Conservation (phyloP, 1,140 invertebrate genomes). For the Drosophila orena region DNA sequence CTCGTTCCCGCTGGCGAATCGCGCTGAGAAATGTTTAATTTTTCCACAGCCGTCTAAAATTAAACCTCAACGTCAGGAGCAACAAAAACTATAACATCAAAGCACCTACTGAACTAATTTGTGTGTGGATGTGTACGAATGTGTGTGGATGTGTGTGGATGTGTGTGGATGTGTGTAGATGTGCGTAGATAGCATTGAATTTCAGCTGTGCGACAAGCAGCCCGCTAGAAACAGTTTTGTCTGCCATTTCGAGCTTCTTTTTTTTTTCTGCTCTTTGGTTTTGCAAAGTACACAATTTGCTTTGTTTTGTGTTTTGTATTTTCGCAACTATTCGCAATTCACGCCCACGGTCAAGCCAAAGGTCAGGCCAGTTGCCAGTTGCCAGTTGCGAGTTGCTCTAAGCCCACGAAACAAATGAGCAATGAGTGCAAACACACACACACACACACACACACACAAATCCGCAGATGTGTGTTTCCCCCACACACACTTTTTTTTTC, state of each 20-base stretch:
- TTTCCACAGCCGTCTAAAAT: constrained; percentile 66
- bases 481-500: constrained; percentile 4
- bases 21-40: constrained; percentile 60
- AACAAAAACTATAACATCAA: constrained; percentile 14
- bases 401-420: constrained; percentile 46
- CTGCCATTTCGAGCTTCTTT: constrained; percentile 26
- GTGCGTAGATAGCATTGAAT: constrained; percentile 77
- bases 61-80: constrained; percentile 51
- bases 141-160: constrained; percentile 29
- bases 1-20: constrained; percentile 24
- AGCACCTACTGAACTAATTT: constrained; percentile 80
- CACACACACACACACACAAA: constrained; percentile 30
- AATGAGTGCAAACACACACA: constrained; percentile 38
- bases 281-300: constrained; percentile 4
- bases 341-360: constrained; percentile 81
- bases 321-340: constrained; percentile 68
- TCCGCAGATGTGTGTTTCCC: constrained; percentile 11
- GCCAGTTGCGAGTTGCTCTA: constrained; percentile 25
- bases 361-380: constrained; percentile 51
- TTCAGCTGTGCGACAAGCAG: constrained; percentile 48
- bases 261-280: constrained; percentile 1
- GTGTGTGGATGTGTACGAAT: constrained; percentile 52
- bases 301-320: constrained; percentile 6
- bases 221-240: constrained; percentile 63
- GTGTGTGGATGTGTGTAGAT: constrained; percentile 52